Evolutionary conservation across 1,140 invertebrate species (phyloP), one percentile per base, ranked within the genome.

Genomic region (Trypoxylus dichotomus): DNA sequence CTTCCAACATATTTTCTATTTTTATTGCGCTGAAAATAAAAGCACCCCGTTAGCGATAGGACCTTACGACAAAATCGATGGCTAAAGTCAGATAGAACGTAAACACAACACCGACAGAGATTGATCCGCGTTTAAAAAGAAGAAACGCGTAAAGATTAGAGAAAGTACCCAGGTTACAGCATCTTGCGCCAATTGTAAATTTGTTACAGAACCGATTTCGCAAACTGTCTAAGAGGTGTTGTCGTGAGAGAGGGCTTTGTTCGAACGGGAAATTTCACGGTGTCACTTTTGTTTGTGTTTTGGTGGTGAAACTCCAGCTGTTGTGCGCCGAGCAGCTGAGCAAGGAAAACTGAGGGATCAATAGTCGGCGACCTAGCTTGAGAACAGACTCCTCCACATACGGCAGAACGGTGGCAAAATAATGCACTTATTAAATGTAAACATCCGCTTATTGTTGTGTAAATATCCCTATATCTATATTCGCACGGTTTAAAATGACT

Each of bases 201-300:
- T 24, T 13, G 24, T 68, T 68, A 68, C 27, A 27, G 24, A 68
- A 68, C 47, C 24, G 13, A 15, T 68, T 68, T 27, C 24, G 19
- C 24, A 15, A 68, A 68, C 21, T 24, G 60, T 68, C 24, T 25
- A 68, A 24, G 60, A 19, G 27, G 11, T 24, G 60, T 27, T 24
- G 15, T 68, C 21, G 3, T 19, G 19, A 29, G 27, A 68, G 13
- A 29, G 27, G 27, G 11, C 27, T 68, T 25, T 68, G 60, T 68
- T 68, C 60, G 47, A 19, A 54, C 47, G 15, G 15, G 47, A 54
- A 54, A 54, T 68, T 68, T 24, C 24, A 29, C 60, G 60, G 27
- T 68, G 60, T 68, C 60, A 68, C 60, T 68, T 68, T 68, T 68
- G 60, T 68, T 68, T 68, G 60, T 68, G 60, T 68, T 68, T 68